These are phyloP conservation scores for Crenichthys baileyi DNA, from an alignment of 2,797 vertebrate species.

Conservation along the genomic window DNA sequence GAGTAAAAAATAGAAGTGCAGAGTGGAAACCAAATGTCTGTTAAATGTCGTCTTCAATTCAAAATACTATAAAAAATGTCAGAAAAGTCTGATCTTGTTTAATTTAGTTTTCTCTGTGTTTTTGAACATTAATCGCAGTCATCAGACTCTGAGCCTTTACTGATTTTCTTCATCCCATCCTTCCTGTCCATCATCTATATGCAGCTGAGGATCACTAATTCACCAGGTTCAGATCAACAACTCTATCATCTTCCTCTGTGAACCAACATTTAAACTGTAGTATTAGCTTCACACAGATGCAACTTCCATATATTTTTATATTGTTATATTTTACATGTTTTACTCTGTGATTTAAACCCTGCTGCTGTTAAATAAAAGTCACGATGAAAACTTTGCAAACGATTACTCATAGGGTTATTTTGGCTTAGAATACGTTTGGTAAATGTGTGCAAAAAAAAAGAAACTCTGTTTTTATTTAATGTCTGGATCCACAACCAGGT, in stretches of 20 bases:
- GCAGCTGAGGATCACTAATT: not conserved
- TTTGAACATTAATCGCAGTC: not conserved
- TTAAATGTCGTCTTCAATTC: not conserved
- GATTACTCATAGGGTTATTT: not conserved
- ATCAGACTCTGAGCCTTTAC: not conserved
- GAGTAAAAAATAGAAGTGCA: not conserved
- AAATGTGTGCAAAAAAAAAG: not conserved
- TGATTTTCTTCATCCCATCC: not conserved
- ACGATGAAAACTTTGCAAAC: not conserved
- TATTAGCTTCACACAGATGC: not conserved
- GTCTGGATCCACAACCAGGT: no score
- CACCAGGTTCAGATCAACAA: not conserved
- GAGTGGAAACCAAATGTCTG: not conserved
- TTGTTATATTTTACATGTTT: not conserved
- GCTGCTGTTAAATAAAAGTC: not conserved
- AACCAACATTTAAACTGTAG: not conserved
- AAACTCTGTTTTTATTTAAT: no score
- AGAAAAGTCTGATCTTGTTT: not conserved
- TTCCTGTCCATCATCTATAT: not conserved
- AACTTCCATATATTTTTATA: not conserved
- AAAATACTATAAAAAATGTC: not conserved
- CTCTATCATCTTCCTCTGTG: not conserved
- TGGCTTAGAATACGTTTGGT: not conserved
- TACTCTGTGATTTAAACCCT: not conserved
- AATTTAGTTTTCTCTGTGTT: not conserved